These are phyloP conservation scores for Ciconia stormi DNA, from an alignment of 2,113 vertebrate genomes.

Conservation along the genomic window DNA sequence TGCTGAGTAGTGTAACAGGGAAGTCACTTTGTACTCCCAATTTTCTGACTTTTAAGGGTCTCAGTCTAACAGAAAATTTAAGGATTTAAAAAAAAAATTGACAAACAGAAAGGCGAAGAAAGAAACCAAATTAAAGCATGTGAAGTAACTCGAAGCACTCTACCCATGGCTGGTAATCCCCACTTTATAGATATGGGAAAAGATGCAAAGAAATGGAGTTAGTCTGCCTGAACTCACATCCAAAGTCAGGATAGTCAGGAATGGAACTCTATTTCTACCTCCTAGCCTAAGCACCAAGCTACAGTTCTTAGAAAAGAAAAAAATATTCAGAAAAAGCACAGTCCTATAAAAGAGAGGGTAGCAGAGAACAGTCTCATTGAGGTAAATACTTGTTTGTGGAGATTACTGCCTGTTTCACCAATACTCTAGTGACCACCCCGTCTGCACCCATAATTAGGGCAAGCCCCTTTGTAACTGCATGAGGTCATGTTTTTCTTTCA, in stretches of 20 bases:
- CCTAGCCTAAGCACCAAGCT: background rate
- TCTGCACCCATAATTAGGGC: conserved; percentile 50
- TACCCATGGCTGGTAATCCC: background rate
- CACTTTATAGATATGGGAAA: background rate
- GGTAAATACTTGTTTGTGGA: background rate
- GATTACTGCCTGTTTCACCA: conserved; percentile 1
- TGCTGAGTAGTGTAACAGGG: background rate
- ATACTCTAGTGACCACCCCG: conserved; percentile 20
- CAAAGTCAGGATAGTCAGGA: background rate
- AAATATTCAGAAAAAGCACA: background rate
- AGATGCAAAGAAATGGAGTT: background rate
- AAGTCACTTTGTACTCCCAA: background rate
- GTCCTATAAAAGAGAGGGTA: background rate
- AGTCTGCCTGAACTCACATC: background rate
- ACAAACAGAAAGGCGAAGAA: background rate
- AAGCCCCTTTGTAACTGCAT: conserved; percentile 28
- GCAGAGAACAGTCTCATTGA: background rate
- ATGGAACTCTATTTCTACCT: background rate
- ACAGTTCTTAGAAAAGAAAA: background rate
- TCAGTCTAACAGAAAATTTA: background rate
- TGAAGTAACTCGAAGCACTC: background rate
- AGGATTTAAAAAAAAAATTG: background rate
- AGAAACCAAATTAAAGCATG: background rate
- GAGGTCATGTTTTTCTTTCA: conserved; percentile 48
- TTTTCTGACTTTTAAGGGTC: background rate